Evolutionary conservation across 2,113 vertebrate genomes (phyloP).

Genomic region (Bucco capensis): DNA sequence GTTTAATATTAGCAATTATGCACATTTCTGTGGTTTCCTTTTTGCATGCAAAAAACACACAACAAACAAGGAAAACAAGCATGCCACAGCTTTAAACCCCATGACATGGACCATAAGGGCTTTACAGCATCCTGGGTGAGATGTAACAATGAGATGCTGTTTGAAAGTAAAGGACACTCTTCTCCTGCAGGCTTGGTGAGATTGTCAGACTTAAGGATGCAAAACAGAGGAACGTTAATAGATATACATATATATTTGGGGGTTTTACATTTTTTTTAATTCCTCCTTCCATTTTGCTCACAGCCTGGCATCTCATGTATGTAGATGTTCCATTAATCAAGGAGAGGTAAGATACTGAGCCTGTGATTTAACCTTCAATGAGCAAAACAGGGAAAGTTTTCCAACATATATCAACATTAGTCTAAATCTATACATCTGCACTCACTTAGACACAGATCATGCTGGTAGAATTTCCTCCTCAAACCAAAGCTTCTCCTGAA

Average conservation of each 20-base stretch:
- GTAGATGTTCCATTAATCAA: not conserved
- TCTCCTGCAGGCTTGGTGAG: not conserved
- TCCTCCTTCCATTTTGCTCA: not conserved
- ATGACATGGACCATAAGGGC: not conserved
- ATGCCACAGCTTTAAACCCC: not conserved
- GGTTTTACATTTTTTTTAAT: not conserved
- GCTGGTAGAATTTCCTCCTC: not conserved
- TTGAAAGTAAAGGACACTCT: not conserved
- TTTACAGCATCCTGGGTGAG: not conserved
- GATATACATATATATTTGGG: too few species aligned
- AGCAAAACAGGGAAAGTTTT: not conserved
- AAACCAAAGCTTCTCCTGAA: not conserved
- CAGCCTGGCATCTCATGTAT: not conserved
- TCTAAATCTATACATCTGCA: not conserved
- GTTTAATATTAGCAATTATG: not conserved
- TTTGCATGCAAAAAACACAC: not conserved
- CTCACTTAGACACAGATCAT: not conserved
- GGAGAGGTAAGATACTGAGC: not conserved
- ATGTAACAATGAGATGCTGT: not conserved
- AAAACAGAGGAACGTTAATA: not conserved
- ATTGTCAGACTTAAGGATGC: not conserved
- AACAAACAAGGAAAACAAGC: not conserved
- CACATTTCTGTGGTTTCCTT: constrained; percentile 7
- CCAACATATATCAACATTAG: not conserved
- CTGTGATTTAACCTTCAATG: not conserved